A percentile compares a stretch with the other conserved stretches of the same genome.
Conservation (phyloP, 2,888 invertebrate genomes). For the Pseudococcus jackbeardsleyi region DNA sequence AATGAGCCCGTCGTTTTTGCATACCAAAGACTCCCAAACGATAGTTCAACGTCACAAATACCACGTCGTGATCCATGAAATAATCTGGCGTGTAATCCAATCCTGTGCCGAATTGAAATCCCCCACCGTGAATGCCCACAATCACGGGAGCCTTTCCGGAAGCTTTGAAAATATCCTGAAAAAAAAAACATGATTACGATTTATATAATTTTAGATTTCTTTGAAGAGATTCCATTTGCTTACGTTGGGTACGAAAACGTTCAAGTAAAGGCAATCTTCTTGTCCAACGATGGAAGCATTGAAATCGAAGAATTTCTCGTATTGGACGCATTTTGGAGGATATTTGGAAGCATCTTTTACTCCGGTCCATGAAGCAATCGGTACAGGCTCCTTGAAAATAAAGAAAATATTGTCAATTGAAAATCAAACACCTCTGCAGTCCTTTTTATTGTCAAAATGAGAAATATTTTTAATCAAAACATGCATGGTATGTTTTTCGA, state of each 20-base stretch:
- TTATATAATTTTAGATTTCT: too few relatives aligned
- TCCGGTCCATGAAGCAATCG: neutral
- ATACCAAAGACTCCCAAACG: neutral
- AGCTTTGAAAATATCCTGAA: neutral
- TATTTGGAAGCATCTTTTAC: neutral
- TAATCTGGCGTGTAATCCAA: neutral
- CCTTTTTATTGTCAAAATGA: neutral
- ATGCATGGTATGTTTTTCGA: too few relatives aligned
- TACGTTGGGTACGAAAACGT: neutral
- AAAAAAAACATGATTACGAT: neutral
- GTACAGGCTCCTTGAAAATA: neutral
- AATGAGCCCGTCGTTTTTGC: neutral
- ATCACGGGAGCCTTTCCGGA: neutral
- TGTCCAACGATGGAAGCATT: neutral
- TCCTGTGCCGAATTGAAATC: neutral
- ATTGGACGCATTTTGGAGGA: neutral
- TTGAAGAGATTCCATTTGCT: neutral
- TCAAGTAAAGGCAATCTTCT: constrained; percentile 16
- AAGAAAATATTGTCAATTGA: too few relatives aligned
- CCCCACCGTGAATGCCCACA: neutral
- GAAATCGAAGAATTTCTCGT: neutral
- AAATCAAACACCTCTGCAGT: too few relatives aligned
- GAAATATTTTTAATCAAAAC: neutral
- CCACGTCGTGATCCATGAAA: neutral
- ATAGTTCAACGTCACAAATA: neutral